These are phyloP conservation scores for Erythrocercus mccallii DNA, from an alignment of 2,113 vertebrate genomes.

Conservation along the genomic window DNA sequence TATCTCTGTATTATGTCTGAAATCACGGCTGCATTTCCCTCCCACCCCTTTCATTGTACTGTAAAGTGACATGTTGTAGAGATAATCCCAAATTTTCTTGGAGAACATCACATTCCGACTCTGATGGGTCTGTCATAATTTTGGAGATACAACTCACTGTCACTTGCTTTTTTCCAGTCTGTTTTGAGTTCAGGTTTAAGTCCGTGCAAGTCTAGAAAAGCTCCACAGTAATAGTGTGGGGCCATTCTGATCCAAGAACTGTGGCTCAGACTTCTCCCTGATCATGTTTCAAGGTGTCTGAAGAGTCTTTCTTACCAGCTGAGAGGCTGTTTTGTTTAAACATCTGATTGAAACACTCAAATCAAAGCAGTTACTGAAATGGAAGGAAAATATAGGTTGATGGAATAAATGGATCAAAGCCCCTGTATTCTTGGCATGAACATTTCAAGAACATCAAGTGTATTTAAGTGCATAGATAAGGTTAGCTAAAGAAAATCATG, in stretches of 20 bases:
- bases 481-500: neutral
- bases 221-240: neutral
- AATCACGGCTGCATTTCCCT: accelerated
- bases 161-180: neutral
- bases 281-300: neutral
- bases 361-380: neutral
- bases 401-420: neutral
- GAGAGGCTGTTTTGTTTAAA: neutral
- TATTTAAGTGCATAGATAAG: neutral
- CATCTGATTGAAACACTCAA: neutral
- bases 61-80: neutral
- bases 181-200: neutral
- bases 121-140: neutral
- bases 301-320: neutral
- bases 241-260: neutral
- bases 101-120: neutral
- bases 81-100: neutral
- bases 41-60: accelerated
- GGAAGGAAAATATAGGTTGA: neutral
- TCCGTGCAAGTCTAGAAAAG: neutral
- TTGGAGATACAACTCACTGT: neutral
- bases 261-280: neutral
- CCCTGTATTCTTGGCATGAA: neutral
- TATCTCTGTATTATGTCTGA: neutral
- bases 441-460: neutral